Conservation (phyloP, 2,113 vertebrate genomes). For the Elanus axillaris region DNA sequence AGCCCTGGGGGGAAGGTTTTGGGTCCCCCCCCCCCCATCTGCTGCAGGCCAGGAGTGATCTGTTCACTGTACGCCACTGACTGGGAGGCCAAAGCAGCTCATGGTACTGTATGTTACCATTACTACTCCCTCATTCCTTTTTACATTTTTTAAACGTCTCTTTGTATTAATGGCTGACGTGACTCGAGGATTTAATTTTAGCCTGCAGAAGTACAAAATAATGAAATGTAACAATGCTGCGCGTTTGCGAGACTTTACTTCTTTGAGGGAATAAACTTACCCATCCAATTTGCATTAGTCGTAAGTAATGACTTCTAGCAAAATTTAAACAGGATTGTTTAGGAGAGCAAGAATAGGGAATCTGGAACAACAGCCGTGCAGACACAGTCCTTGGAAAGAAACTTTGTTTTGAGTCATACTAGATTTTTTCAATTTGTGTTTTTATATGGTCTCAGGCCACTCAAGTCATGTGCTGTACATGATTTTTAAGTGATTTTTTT, state of each 20-base stretch:
- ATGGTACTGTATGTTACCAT: conserved; percentile 97
- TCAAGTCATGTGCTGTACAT: neutral
- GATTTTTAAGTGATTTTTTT: neutral
- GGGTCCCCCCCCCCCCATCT: neutral
- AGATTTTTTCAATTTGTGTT: neutral
- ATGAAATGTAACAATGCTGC: neutral
- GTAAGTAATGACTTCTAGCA: conserved; percentile 19
- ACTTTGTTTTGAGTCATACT: neutral
- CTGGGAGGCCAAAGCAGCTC: conserved; percentile 83
- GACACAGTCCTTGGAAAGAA: conserved; percentile 24
- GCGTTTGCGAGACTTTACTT: neutral
- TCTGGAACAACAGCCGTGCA: neutral
- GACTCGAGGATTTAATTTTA: conserved; percentile 63
- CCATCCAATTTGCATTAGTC: conserved; percentile 1
- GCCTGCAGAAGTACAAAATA: conserved; percentile 29
- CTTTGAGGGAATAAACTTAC: neutral
- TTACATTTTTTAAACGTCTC: conserved; percentile 60
- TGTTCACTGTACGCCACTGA: conserved; percentile 77
- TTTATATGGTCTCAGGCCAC: neutral
- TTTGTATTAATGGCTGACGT: conserved; percentile 64
- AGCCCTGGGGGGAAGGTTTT: neutral
- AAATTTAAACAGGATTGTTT: neutral
- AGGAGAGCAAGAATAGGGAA: neutral
- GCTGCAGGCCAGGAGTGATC: conserved; percentile 78
- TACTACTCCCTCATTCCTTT: conserved; percentile 93